A percentile compares a stretch with the other conserved stretches of the same genome.
Conservation (phyloP, 2,113 vertebrate genomes). For the Engraulis encrasicolus region DNA sequence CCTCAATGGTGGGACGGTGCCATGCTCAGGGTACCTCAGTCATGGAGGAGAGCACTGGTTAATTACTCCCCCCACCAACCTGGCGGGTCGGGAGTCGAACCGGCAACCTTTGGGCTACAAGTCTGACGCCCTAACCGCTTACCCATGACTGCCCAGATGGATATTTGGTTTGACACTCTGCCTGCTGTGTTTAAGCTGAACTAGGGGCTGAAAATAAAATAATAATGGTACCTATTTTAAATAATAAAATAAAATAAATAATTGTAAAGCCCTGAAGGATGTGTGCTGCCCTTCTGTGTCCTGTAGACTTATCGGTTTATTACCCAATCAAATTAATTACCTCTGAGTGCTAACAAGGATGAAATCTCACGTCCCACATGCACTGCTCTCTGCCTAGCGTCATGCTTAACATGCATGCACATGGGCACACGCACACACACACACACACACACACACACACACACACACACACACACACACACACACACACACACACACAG, state of each 20-base stretch:
- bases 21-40: no score
- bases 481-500: not conserved
- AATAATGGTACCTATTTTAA: no score
- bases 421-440: not conserved
- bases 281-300: not conserved
- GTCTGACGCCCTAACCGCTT: no score
- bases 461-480: not conserved
- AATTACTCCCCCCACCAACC: no score
- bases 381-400: not conserved
- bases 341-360: not conserved
- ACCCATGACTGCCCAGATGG: no score
- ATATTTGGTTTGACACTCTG: constrained; percentile 51
- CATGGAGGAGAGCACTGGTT: no score
- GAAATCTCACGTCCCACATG: constrained; percentile 6
- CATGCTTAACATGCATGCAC: not conserved
- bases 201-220: not conserved
- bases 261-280: not conserved
- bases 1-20: no score
- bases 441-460: not conserved
- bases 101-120: no score
- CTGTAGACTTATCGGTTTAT: not conserved
- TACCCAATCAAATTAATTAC: constrained; percentile 6
- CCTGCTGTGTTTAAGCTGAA: constrained; percentile 23
- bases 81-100: no score
- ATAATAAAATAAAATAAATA: no score